Percentiles rank a stretch among this genome's conserved stretches.
These are phyloP conservation scores for Heterodera carotae DNA, from an alignment of 1,140 invertebrate species.

Conservation along the genomic window DNA sequence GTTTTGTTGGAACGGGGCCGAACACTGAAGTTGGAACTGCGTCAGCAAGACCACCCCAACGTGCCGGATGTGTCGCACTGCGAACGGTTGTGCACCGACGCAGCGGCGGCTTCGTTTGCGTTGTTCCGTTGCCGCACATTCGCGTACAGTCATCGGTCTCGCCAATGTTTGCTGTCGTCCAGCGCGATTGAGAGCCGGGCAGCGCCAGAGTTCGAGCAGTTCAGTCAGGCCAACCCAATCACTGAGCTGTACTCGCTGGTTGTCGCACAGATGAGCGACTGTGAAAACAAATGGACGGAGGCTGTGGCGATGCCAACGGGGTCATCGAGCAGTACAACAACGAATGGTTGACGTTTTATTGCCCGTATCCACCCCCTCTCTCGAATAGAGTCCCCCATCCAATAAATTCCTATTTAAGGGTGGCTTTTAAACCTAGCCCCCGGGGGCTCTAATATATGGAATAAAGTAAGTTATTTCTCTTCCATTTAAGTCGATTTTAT, in stretches of 20 bases:
- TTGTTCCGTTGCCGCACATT: constrained; percentile 46
- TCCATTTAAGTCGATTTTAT: too few relatives aligned
- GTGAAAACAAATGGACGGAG: not conserved
- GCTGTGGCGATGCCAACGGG: not conserved
- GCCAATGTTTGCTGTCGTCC: constrained; percentile 51
- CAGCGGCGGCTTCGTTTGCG: not conserved
- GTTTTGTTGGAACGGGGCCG: constrained; percentile 43
- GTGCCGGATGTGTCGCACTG: constrained; percentile 45
- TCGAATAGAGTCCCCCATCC: too few relatives aligned
- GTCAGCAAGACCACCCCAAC: constrained; percentile 54
- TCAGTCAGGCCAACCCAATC: constrained; percentile 51
- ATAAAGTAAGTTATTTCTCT: too few relatives aligned
- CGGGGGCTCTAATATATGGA: too few relatives aligned
- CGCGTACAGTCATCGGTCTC: constrained; percentile 40
- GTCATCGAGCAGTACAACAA: not conserved
- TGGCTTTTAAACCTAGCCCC: too few relatives aligned
- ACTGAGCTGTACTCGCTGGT: constrained; percentile 47
- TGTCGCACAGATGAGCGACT: not conserved
- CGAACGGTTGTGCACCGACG: constrained; percentile 40
- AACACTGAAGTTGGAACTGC: constrained; percentile 49
- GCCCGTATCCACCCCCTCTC: too few relatives aligned
- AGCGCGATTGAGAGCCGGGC: constrained; percentile 25
- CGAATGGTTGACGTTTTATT: too few relatives aligned
- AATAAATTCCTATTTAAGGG: too few relatives aligned
- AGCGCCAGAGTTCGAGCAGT: constrained; percentile 8